These are phyloP conservation scores for Tinea semifulvella DNA, from an alignment of 2,888 invertebrate species.

Conservation along the genomic window DNA sequence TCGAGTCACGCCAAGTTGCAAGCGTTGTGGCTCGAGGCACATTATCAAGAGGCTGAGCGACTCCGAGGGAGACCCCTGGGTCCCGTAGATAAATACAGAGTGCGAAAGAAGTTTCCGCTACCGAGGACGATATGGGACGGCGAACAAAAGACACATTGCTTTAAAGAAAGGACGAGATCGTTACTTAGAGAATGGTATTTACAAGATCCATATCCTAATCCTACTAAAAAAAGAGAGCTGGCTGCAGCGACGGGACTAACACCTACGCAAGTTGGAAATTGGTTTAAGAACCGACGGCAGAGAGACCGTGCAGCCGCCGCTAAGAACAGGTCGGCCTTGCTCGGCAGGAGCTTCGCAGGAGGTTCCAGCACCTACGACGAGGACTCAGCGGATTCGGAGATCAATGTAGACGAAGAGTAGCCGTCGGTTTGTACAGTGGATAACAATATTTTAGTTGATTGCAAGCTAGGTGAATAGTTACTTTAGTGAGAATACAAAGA, in stretches of 20 bases:
- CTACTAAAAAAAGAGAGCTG: slow-evolving; percentile 93
- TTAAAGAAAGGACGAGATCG: slow-evolving; percentile 96
- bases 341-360: slow-evolving; percentile 59
- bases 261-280: slow-evolving; percentile 94
- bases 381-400: slow-evolving; percentile 60
- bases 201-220: slow-evolving; percentile 98
- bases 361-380: slow-evolving; percentile 63
- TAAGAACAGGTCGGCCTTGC: slow-evolving; percentile 88
- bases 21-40: slow-evolving; percentile 96
- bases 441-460: not conserved
- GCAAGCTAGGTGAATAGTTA: not conserved
- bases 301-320: slow-evolving; percentile 95
- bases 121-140: slow-evolving; percentile 99
- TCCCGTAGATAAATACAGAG: slow-evolving; percentile 81
- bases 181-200: slow-evolving; percentile 97
- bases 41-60: slow-evolving; percentile 98
- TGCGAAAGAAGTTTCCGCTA: slow-evolving; percentile 97
- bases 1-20: slow-evolving; percentile 97
- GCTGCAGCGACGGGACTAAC: slow-evolving; percentile 96
- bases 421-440: slow-evolving; percentile 18
- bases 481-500: not conserved
- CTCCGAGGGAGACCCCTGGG: slow-evolving; percentile 90
- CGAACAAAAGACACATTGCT: slow-evolving; percentile 99
- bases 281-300: slow-evolving; percentile 99
- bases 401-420: slow-evolving; percentile 63